phyloP scores from a whole-genome alignment of 2,797 vertebrate species.

The Glyptemys insculpta region DNA sequence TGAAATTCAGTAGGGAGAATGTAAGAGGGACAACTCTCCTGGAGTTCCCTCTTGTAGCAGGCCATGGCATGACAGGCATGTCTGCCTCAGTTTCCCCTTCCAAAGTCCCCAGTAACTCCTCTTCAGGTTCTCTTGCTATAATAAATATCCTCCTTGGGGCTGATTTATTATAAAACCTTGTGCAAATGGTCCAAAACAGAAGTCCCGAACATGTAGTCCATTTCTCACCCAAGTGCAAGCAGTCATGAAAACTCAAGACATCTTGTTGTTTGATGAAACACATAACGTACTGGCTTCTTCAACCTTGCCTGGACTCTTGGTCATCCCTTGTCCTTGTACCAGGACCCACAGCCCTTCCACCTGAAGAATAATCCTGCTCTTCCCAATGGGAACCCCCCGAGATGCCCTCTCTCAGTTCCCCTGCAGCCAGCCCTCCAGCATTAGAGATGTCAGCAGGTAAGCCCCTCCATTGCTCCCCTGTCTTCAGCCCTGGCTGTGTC shows the following conservation, averaged over 20 bases:
- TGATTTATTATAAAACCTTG: not conserved
- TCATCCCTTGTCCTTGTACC: not conserved
- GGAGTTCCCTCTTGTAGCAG: not conserved
- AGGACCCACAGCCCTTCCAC: not conserved
- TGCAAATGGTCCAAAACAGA: not conserved
- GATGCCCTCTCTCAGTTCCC: not conserved
- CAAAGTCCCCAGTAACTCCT: not conserved
- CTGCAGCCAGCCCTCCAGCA: not conserved
- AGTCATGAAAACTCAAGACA: not conserved
- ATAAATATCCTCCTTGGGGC: not conserved
- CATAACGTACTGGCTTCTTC: not conserved
- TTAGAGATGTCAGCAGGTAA: not conserved
- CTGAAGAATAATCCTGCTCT: not conserved
- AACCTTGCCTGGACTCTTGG: not conserved
- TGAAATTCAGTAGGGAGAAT: not conserved
- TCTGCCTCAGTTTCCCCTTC: not conserved
- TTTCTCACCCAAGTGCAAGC: not conserved
- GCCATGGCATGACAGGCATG: not conserved
- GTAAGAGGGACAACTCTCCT: no score
- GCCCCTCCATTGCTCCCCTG: not conserved
- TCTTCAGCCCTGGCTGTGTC: not conserved
- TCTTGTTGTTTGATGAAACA: not conserved
- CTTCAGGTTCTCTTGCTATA: not conserved
- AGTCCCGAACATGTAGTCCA: not conserved
- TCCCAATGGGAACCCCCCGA: not conserved